Evolutionary conservation across 2,113 vertebrate species (phyloP), one percentile per base, ranked within the genome.

Genomic region (Marmota monax): DNA sequence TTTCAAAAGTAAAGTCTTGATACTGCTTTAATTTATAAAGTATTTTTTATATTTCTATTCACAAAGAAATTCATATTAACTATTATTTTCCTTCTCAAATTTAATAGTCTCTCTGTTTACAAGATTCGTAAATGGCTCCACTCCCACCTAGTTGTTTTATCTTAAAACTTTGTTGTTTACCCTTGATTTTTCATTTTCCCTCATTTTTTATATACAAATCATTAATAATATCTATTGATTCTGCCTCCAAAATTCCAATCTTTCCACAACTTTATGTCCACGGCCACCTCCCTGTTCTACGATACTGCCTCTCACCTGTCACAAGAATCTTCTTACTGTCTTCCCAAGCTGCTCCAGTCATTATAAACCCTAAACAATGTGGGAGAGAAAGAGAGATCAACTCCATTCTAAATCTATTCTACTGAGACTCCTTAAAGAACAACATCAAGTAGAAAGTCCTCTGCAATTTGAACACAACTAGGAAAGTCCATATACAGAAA

Each of bases 1-100:
- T 97, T 95, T 73, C n/a, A 92, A 78, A 94, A 88, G 32, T 20
- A 67, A 92, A 96, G 37, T 17, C 14, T 93, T 91, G 8, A 61
- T 25, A 76, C 17, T 61, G 29, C 5, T 85, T 92, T 90, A 18
- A 58, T 23, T 58, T 77, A 77, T 63, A 83, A 77, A n/a, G 23
- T 53, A 37, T 34, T 4, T n/a, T 51, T 63, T 65, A 53, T 84
- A 61, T 92, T 87, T 97, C 69, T 79, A 94, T 78, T 70, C 9
- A 95, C 14, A 61, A 14, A 16, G 91, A 95, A 11, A 88, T 5
- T 83, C 45, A 72, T 61, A 53, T 39, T 88, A 95, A 37, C 56
- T 85, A 83, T 45, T 25, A 69, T 95, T 78, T 96, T 95, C 37
- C 67, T 95, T 88, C 53, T 67, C 42, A 67, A 74, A 95, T 22